Evolutionary conservation across 2,888 invertebrate genomes (phyloP), one percentile per base, ranked within the genome.

Genomic region (Dryobota labecula): DNA sequence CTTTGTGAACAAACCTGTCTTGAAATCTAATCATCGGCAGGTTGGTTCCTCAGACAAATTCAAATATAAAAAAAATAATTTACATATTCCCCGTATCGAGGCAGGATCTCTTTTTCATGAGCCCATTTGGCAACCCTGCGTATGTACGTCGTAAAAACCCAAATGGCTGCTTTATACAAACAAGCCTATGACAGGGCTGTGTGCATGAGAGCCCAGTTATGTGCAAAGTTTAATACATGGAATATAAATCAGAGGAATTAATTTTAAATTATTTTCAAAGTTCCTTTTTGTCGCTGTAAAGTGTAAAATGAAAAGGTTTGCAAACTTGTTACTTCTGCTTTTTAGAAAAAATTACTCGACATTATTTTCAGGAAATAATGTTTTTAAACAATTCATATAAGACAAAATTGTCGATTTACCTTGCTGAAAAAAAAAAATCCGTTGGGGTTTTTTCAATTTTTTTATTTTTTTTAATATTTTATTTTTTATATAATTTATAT

Each of bases 91-190:
- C 84, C 87, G 85, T 89, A 90, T 89, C 88, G 87, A 80, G 83
- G 67, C 76, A 78, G 80, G 85, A 92, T 92, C 89, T 90, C 90
- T 87, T 91, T 92, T 93, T 92, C 93, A 92, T 92, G 91, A 88
- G 86, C 87, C 90, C 90, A 92, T 93, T 94, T 93, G 93, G 93
- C 92, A 92, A 87, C 90, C 89, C 89, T 86, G 79, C 87, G 89
- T 81, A 83, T 82, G 85, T 86, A 80, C 68, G 82, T 90, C 91
- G 91, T 92, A 91, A 91, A 91, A 89, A 81, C 84, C 84, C 79
- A 88, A 89, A 91, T 90, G 90, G 88, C 87, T 87, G 86, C 88
- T 86, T 86, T 87, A 87, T 87, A 89, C 89, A 90, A 90, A 91
- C 89, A 89, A 88, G 89, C 79, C 76, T 80, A 80, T 84, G 65